Conservation (phyloP, 2,888 invertebrate genomes). For the Tipula lateralis region DNA sequence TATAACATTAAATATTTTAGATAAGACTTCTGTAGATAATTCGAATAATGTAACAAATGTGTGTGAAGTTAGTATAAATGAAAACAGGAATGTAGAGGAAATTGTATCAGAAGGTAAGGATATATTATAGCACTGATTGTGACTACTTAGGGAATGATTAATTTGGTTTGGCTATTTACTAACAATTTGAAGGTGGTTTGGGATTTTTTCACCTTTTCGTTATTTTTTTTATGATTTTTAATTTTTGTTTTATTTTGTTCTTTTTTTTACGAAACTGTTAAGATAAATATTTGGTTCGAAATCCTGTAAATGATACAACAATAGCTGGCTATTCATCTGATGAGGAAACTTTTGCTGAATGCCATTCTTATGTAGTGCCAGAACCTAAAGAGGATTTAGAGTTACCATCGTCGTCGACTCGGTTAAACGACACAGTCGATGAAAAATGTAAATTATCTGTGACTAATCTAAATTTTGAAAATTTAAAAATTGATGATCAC, state of each 20-base stretch:
- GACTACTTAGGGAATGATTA: background rate
- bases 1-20: background rate
- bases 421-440: background rate
- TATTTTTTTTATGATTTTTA: background rate
- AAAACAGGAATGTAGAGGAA: background rate
- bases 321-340: constrained; percentile 26
- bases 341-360: constrained; percentile 28
- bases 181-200: background rate
- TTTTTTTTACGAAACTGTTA: background rate
- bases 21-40: background rate
- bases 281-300: constrained; percentile 19
- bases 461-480: background rate
- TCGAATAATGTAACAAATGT: background rate
- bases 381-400: background rate
- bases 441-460: background rate
- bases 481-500: background rate
- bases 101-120: background rate
- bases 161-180: background rate
- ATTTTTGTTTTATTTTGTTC: background rate
- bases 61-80: background rate
- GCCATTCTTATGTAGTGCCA: background rate
- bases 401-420: background rate
- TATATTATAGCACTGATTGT: background rate
- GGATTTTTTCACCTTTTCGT: too few relatives aligned
- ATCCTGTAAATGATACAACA: background rate